These are phyloP conservation scores for Pseudomugil gertrudae DNA, from an alignment of 2,797 vertebrate genomes.

Conservation along the genomic window DNA sequence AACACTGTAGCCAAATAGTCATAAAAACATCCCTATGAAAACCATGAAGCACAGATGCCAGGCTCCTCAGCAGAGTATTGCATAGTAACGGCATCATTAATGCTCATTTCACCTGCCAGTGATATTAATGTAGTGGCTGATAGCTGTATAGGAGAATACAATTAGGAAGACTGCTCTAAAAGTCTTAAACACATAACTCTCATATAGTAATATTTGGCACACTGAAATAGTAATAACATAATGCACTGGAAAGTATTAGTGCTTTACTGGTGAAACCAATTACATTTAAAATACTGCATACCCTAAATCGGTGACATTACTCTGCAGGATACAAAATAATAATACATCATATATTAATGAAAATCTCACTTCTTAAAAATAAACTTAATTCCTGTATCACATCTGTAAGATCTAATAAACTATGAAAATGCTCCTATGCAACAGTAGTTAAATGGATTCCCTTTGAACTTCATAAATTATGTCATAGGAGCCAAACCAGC, in stretches of 20 bases:
- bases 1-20: neutral
- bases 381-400: slow-evolving; percentile 2
- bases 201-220: slow-evolving; percentile 47
- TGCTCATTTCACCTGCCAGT: neutral
- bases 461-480: slow-evolving; percentile 46
- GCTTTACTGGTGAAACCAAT: slow-evolving; percentile 28
- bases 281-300: slow-evolving; percentile 10
- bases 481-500: slow-evolving; percentile 23
- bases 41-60: neutral
- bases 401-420: slow-evolving; percentile 11
- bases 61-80: neutral
- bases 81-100: neutral
- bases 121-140: slow-evolving; percentile 1
- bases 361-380: slow-evolving; percentile 15
- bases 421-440: slow-evolving; percentile 20
- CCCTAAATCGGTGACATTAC: slow-evolving; percentile 6
- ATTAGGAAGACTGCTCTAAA: slow-evolving; percentile 14
- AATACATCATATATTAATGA: neutral
- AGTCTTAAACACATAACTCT: neutral
- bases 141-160: neutral
- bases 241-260: slow-evolving; percentile 15
- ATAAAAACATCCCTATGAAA: slow-evolving; percentile 4
- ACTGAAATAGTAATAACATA: slow-evolving; percentile 20
- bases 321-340: slow-evolving; percentile 18
- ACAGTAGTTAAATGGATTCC: slow-evolving; percentile 49